Base-by-base conservation (phyloP, 2,888 invertebrate genomes). In the Phaedon cochleariae region DNA sequence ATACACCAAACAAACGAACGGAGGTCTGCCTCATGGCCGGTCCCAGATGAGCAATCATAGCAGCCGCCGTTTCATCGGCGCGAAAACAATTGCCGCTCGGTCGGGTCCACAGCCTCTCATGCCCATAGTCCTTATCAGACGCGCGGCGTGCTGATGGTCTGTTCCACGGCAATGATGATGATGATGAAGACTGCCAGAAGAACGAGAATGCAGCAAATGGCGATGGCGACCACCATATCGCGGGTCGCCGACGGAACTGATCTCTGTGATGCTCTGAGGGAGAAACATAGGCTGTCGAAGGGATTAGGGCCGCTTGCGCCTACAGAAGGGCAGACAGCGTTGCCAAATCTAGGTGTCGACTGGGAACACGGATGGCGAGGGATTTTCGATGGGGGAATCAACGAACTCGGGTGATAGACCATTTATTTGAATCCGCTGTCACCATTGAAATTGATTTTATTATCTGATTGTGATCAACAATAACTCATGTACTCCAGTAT, bases 201-300 rank as follows among this genome's bases (percentile, higher is more conserved):
- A 82, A 93, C 90, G 79, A 93, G 86, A 79, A 93, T 92, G 84
- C 92, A 93, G 85, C 92, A 92, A 76, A 93, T 92, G 77, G 92
- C 93, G 77, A 93, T 92, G 70, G 92, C 92, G 81, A 93, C 90
- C 93, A 93, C 93, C 73, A 79, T 77, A 57, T 62, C 65, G 64
- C n/a, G n/a, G n/a, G n/a, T n/a, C n/a, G n/a, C n/a, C n/a, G n/a
- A n/a, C n/a, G 63, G 49, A 48, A 26, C 26, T 26, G 26, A 26
- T 26, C 62, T 34, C 53, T 62, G 41, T 45, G 53, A 57, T 46
- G 59, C 22, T 59, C 62, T 62, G 67, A 61, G 17, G 58, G 41
- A 62, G 41, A n/a, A n/a, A n/a, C n/a, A n/a, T n/a, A n/a, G 57
- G 64, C 26, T 26, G 26, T 26, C 26, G 54, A 31, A 51, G 37